These are phyloP conservation scores for Drosophila dunni DNA, from an alignment of 1,140 invertebrate species.

Conservation along the genomic window DNA sequence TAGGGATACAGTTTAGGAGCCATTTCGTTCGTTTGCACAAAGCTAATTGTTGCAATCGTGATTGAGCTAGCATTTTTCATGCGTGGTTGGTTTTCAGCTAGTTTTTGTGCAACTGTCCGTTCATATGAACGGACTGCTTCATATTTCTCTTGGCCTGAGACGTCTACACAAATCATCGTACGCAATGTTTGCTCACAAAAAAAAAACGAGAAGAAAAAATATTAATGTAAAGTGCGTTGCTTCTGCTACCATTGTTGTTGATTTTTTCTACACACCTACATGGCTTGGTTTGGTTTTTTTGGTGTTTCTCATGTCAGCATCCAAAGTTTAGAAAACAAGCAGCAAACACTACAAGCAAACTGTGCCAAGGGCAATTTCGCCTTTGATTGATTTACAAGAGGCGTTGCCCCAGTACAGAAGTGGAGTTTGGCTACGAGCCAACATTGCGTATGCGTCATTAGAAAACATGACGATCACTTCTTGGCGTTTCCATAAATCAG, in stretches of 20 bases:
- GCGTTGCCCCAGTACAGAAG: conserved; percentile 30
- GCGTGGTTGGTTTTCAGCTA: conserved; percentile 54
- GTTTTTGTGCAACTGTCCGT: conserved; percentile 39
- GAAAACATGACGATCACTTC: conserved; percentile 39
- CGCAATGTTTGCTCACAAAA: conserved; percentile 62
- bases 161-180: conserved; percentile 77
- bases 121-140: conserved; percentile 54
- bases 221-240: conserved; percentile 60
- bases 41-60: conserved; percentile 16
- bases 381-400: conserved; percentile 76
- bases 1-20: background rate
- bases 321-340: conserved; percentile 29
- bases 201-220: conserved; percentile 28
- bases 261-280: conserved; percentile 26
- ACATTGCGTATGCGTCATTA: conserved; percentile 73
- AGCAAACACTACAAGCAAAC: conserved; percentile 21
- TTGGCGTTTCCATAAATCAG: conserved; percentile 12
- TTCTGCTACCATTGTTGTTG: conserved; percentile 29
- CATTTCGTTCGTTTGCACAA: background rate
- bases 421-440: conserved; percentile 20
- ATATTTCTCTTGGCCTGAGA: conserved; percentile 60
- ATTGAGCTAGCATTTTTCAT: conserved; percentile 48
- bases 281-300: conserved; percentile 32
- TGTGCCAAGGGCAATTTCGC: conserved; percentile 79
- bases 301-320: conserved; percentile 25